Conservation (phyloP, 1,140 invertebrate species). For the Calliphora vicina region DNA sequence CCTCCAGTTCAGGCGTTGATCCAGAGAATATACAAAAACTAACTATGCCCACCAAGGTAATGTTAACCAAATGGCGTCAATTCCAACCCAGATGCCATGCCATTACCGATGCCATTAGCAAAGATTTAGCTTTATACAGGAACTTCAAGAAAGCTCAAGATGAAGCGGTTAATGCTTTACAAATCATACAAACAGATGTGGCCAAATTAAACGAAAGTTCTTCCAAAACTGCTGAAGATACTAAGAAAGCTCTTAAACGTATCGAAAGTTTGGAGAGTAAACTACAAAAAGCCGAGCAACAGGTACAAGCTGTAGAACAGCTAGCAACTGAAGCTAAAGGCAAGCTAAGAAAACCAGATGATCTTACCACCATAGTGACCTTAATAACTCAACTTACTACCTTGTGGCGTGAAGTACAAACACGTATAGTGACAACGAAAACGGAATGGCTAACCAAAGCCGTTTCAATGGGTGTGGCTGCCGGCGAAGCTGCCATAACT, state of each 20-base stretch:
- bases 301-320: constrained; percentile 67
- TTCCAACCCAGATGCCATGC: constrained; percentile 65
- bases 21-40: constrained; percentile 69
- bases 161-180: constrained; percentile 73
- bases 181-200: constrained; percentile 73
- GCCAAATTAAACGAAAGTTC: constrained; percentile 73
- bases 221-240: constrained; percentile 61
- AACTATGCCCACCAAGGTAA: constrained; percentile 65
- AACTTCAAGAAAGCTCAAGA: constrained; percentile 76
- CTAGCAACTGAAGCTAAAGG: constrained; percentile 69
- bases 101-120: constrained; percentile 64
- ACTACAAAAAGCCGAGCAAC: constrained; percentile 66
- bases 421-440: constrained; percentile 66
- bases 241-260: constrained; percentile 64
- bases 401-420: constrained; percentile 71
- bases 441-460: constrained; percentile 60
- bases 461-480: constrained; percentile 43
- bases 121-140: constrained; percentile 68
- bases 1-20: constrained; percentile 68
- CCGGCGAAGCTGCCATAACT: constrained; percentile 70
- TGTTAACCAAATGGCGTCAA: constrained; percentile 69
- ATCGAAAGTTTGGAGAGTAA: constrained; percentile 68
- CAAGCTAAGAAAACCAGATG: constrained; percentile 65
- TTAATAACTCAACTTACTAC: constrained; percentile 75
- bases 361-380: constrained; percentile 68